Base-by-base conservation (phyloP, 2,113 vertebrate species). In the Sterna hirundo region DNA sequence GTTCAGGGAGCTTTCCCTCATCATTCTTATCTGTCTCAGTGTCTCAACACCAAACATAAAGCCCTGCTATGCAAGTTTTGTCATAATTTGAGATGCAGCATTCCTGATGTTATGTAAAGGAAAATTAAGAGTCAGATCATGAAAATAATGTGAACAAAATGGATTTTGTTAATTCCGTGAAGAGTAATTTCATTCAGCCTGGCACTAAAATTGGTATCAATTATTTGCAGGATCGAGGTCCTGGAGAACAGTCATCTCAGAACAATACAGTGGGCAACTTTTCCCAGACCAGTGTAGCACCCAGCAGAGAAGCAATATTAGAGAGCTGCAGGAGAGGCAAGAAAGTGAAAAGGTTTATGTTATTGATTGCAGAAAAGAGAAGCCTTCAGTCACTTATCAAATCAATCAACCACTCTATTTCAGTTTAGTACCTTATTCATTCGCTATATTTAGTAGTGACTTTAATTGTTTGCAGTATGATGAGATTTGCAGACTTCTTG, bases 291-390 rank as follows among this genome's bases (percentile, higher is more conserved):
- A 79, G 8, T 14, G n/a, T 34, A 91, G 81, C 52, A 87, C 49
- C 81, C 93, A 96, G 61, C 77, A 61, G 95, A 95, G 91, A 87
- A 36, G n/a, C 57, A 95, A 86, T 96, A 96, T 95, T 91, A 95
- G 61, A 44, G 61, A 84, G 26, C 88, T 89, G 84, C 81, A 89
- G 93, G 89, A 97, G 65, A 93, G 57, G 52, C 29, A 68, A 84
- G 74, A 82, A 84, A 94, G 55, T 88, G 77, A 89, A 95, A 87
- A 84, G 86, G 76, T 87, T 96, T 96, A 32, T 79, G 21, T 75
- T 91, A 93, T 71, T 94, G 83, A 95, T 22, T 94, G 65, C 47
- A 84, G 69, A 72, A 91, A 75, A 91, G 29, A 94, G 74, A 91
- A 94, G 52, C 42, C 42, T 95, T 94, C 86, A 75, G 72, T 89